Evolutionary conservation across 2,797 vertebrate species (phyloP).

Genomic region (Pseudotriccus pelzelni): DNA sequence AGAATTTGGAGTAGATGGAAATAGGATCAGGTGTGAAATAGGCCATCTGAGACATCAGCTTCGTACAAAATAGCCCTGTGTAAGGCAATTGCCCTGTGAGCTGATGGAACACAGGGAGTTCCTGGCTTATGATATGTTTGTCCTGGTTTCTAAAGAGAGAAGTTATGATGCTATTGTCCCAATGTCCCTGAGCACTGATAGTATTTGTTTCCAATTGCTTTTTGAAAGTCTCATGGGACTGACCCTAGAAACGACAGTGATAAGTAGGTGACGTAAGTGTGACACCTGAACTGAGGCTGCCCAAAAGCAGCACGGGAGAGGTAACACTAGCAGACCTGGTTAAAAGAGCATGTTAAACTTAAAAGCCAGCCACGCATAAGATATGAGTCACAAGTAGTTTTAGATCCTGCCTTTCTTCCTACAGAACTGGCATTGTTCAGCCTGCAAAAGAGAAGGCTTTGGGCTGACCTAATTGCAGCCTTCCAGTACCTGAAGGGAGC

Average conservation of each 20-base stretch:
- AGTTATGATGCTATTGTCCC: neutral
- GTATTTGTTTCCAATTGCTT: neutral
- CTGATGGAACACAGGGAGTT: neutral
- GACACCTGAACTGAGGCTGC: neutral
- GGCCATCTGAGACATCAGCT: neutral
- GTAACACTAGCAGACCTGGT: neutral
- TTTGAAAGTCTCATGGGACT: neutral
- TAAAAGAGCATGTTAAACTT: neutral
- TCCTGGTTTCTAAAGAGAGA: neutral
- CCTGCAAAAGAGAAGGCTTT: neutral
- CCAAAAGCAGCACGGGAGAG: neutral
- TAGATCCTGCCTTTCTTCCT: neutral
- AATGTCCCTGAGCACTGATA: neutral
- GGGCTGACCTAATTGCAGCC: neutral
- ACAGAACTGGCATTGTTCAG: neutral
- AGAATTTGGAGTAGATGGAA: neutral
- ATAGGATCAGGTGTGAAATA: neutral
- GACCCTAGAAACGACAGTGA: neutral
- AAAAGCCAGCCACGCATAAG: neutral
- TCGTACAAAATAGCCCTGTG: neutral
- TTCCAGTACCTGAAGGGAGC: neutral
- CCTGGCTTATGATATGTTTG: neutral
- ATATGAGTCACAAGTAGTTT: neutral
- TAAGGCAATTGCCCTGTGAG: neutral
- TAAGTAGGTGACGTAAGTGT: neutral